Conservation (phyloP, 2,113 vertebrate genomes). For the Psophia crepitans region DNA sequence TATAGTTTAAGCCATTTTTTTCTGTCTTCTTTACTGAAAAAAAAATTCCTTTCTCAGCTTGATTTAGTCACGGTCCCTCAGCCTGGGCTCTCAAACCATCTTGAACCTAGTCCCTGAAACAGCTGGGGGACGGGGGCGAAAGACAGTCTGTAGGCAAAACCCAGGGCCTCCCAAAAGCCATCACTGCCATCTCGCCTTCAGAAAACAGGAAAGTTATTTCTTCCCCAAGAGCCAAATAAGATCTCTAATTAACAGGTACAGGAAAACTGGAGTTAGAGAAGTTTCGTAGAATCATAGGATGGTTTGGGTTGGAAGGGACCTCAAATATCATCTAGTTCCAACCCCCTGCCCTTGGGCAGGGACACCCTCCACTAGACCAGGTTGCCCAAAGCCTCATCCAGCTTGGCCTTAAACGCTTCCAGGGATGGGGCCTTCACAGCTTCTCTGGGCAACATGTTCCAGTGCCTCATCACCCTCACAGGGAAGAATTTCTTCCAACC, state of each 20-base stretch:
- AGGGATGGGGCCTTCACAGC: no score
- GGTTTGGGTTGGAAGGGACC: no score
- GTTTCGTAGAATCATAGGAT: not conserved
- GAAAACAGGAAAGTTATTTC: not conserved
- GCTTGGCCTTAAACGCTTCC: no score
- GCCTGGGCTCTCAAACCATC: not conserved
- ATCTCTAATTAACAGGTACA: not conserved
- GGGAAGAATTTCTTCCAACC: no score
- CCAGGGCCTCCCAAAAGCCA: not conserved
- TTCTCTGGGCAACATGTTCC: no score
- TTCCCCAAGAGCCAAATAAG: not conserved
- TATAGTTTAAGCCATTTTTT: not conserved
- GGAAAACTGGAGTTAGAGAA: not conserved
- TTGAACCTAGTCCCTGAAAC: not conserved
- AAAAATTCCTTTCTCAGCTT: not conserved
- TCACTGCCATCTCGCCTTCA: not conserved
- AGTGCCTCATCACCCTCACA: no score
- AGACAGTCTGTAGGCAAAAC: not conserved
- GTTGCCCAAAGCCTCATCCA: no score
- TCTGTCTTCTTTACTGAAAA: not conserved
- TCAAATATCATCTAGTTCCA: no score
- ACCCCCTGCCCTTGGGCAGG: no score
- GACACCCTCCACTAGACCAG: no score
- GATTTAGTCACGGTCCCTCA: not conserved
- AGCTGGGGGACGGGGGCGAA: not conserved